Evolutionary conservation across 2,113 vertebrate genomes (phyloP).

Genomic region (Fregetta grallaria): DNA sequence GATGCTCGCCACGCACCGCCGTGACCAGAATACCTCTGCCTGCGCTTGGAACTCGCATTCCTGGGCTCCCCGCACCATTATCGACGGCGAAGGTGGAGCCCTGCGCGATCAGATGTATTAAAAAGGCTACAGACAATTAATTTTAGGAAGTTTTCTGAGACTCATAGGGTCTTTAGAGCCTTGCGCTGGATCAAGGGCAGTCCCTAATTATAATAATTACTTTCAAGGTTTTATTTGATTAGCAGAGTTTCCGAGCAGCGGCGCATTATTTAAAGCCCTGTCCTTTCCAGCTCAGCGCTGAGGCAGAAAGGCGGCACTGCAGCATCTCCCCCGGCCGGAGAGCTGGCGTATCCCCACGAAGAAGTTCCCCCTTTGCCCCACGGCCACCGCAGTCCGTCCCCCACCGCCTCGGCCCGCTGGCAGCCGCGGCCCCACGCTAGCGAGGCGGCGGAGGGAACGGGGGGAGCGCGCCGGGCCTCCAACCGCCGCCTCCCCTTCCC

Average conservation of each 20-base stretch:
- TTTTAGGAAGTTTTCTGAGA: not conserved
- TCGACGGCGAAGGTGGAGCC: not conserved
- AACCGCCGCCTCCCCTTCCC: not conserved
- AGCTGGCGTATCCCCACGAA: not conserved
- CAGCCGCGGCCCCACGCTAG: not conserved
- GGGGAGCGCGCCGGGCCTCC: not conserved
- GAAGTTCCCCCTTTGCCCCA: not conserved
- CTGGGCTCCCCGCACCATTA: not conserved
- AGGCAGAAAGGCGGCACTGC: not conserved
- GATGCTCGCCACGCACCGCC: not conserved
- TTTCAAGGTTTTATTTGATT: not conserved
- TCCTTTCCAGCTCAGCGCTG: not conserved
- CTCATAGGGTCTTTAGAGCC: fast-evolving
- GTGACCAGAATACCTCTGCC: not conserved
- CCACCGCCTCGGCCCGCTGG: not conserved
- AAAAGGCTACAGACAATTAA: fast-evolving
- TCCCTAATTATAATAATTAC: fast-evolving
- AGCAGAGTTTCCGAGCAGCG: not conserved
- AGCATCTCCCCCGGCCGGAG: not conserved
- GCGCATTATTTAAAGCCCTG: constrained; percentile 24
- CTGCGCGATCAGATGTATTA: fast-evolving
- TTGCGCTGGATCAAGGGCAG: not conserved
- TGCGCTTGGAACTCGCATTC: not conserved
- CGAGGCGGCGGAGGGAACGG: not conserved
- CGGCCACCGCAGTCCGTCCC: not conserved